phyloP scores from a whole-genome alignment of 2,888 invertebrate species.

The Epiblema foenella region DNA sequence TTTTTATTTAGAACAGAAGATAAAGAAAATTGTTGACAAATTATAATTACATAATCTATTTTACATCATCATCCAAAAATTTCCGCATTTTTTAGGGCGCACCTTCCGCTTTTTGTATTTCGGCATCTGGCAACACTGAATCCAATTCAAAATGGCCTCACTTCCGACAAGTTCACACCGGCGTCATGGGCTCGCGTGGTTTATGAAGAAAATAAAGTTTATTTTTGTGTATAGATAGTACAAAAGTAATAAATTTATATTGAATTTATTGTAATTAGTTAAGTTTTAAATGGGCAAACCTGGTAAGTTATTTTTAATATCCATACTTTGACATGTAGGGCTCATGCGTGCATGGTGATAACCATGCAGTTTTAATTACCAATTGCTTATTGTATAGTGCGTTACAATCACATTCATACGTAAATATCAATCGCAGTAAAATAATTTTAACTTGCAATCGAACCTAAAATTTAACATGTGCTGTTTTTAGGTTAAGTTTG shows the following conservation, averaged over 20 bases:
- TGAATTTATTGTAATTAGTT: constrained; percentile 45
- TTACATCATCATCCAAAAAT: no score
- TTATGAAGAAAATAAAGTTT: constrained; percentile 64
- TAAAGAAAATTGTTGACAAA: no score
- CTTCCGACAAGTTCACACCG: constrained; percentile 70
- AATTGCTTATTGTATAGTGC: constrained; percentile 30
- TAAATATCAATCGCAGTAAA: background rate
- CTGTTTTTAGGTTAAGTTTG: constrained; percentile 25
- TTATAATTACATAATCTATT: no score
- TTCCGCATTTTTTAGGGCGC: no score
- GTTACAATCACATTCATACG: background rate
- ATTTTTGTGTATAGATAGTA: constrained; percentile 70
- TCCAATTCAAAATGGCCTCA: constrained; percentile 73
- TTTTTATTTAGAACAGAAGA: no score
- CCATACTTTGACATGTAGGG: constrained; percentile 5
- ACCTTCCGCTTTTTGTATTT: no score
- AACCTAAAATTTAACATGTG: constrained; percentile 20
- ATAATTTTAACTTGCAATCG: background rate
- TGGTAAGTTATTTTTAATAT: constrained; percentile 61
- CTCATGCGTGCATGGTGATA: constrained; percentile 46
- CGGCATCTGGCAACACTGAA: no score
- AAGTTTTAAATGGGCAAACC: constrained; percentile 72
- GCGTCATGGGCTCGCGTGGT: constrained; percentile 66
- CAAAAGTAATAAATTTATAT: constrained; percentile 44
- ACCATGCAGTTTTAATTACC: constrained; percentile 56